phyloP scores from a whole-genome alignment of 2,113 vertebrate species.

The Carollia perspicillata region DNA sequence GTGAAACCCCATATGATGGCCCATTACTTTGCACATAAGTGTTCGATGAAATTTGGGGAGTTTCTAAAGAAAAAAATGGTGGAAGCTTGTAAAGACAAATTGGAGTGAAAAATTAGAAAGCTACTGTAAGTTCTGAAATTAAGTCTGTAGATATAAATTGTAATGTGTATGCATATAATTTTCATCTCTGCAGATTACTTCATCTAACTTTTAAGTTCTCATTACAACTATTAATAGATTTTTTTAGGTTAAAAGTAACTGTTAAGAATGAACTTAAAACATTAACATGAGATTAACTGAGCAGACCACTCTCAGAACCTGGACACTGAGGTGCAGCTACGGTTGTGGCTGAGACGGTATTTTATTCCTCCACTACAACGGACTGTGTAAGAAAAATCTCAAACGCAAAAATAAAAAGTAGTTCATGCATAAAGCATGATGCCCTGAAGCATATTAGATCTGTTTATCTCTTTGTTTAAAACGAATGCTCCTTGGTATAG shows the following conservation, averaged over 20 bases:
- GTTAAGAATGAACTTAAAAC: conserved; percentile 80
- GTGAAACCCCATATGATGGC: conserved; percentile 10
- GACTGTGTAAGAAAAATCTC: conserved; percentile 80
- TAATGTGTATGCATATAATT: conserved; percentile 65
- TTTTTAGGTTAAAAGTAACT: conserved; percentile 80
- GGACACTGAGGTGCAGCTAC: conserved; percentile 67
- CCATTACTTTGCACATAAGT: not conserved
- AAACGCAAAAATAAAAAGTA: conserved; percentile 86
- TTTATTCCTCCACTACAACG: conserved; percentile 72
- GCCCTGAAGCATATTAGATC: conserved; percentile 87
- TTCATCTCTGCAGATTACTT: conserved; percentile 72
- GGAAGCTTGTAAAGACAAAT: not conserved
- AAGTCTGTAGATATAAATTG: conserved; percentile 46
- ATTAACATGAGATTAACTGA: conserved; percentile 75
- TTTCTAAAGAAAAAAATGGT: conserved; percentile 14
- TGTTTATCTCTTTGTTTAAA: conserved; percentile 88
- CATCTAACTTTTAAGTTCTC: conserved; percentile 77
- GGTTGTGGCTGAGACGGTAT: conserved; percentile 78
- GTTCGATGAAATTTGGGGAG: not conserved
- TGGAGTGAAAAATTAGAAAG: not conserved
- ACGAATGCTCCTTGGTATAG: conserved; percentile 82
- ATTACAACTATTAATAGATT: conserved; percentile 64
- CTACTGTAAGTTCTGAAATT: not conserved
- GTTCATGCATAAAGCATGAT: conserved; percentile 88
- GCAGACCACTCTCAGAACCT: conserved; percentile 74